Conservation (phyloP, 2,888 invertebrate genomes). For the Tetragonula carbonaria region DNA sequence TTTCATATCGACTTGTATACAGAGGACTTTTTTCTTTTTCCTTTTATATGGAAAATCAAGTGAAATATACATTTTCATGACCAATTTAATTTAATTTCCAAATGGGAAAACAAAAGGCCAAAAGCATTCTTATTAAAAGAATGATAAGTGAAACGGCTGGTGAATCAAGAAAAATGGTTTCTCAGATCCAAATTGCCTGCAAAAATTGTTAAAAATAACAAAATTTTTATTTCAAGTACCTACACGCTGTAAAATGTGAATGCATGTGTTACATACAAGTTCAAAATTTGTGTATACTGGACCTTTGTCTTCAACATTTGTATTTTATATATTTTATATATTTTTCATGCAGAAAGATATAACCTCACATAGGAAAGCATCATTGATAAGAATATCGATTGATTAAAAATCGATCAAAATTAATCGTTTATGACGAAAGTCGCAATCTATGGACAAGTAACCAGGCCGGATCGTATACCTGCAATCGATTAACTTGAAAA, state of each 20-base stretch:
- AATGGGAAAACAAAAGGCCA: background rate
- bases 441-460: conserved; percentile 3
- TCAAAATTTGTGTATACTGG: background rate
- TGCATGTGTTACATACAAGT: background rate
- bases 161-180: conserved; percentile 19
- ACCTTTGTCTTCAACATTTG: background rate
- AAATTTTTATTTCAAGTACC: background rate
- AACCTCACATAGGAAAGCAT: background rate
- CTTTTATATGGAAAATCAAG: background rate
- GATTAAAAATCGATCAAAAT: conserved; percentile 25
- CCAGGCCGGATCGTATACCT: background rate
- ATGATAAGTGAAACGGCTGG: conserved; percentile 10
- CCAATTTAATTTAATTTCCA: conserved; percentile 28
- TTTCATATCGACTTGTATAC: no score
- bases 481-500: conserved; percentile 51
- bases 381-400: background rate
- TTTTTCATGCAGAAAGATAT: conserved; percentile 10
- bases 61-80: conserved; percentile 24
- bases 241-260: background rate
- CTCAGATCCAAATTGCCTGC: background rate
- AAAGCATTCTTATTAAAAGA: conserved; percentile 6
- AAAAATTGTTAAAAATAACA: conserved; percentile 2
- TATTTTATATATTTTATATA: background rate
- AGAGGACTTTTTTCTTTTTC: background rate
- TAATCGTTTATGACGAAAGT: conserved; percentile 6